Conservation (phyloP, 2,888 invertebrate genomes). For the Aelia acuminata region DNA sequence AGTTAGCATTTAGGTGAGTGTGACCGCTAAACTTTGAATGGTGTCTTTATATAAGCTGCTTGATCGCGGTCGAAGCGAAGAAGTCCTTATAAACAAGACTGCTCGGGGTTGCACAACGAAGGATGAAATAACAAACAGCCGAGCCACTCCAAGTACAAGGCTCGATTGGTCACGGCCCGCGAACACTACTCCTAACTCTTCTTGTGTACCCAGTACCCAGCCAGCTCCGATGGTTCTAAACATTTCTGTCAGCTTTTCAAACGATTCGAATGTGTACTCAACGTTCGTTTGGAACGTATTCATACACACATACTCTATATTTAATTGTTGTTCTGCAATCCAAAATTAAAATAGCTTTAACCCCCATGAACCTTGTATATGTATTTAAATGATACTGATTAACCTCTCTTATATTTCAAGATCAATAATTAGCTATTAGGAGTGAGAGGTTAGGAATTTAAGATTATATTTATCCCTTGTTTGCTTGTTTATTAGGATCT, state of each 20-base stretch:
- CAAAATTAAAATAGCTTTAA: not conserved
- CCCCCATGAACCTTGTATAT: not conserved
- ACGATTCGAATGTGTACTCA: not conserved
- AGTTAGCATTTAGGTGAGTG: not conserved
- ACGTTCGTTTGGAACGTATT: not conserved
- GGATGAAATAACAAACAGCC: slow-evolving; percentile 19
- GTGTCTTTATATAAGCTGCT: not conserved
- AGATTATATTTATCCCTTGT: not conserved
- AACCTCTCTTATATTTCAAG: not conserved
- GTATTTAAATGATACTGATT: not conserved
- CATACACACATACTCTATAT: not conserved
- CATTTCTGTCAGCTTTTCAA: not conserved
- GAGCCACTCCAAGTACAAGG: slow-evolving; percentile 14
- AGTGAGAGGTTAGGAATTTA: not conserved
- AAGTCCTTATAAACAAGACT: not conserved
- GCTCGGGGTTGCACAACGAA: not conserved
- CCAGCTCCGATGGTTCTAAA: not conserved
- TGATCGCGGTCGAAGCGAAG: not conserved
- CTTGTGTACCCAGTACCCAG: not conserved
- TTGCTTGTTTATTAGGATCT: not conserved
- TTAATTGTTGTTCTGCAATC: not conserved
- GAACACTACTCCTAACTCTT: not conserved
- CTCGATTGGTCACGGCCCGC: not conserved
- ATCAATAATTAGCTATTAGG: not conserved
- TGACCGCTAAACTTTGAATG: not conserved